Conservation (phyloP, 2,113 vertebrate genomes). For the Notothenia coriiceps region DNA sequence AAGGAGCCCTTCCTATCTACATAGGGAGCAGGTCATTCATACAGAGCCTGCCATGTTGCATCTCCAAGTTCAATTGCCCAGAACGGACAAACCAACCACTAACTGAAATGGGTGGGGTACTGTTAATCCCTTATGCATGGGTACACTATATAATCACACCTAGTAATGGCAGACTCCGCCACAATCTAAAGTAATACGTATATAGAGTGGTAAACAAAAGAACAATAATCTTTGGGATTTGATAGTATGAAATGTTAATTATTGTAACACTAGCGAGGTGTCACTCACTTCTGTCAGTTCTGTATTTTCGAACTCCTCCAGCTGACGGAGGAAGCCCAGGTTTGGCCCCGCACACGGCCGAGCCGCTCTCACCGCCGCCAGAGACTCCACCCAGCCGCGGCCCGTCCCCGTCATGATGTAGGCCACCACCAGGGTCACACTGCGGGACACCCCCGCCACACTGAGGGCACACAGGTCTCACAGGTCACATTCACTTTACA, state of each 20-base stretch:
- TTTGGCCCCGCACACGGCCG: constrained; percentile 94
- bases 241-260: neutral
- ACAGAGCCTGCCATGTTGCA: no score
- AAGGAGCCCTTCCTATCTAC: no score
- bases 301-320: constrained; percentile 90
- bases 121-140: neutral
- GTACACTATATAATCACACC: no score
- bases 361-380: constrained; percentile 88
- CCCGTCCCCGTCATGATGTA: constrained; percentile 96
- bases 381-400: constrained; percentile 91
- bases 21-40: no score
- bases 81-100: no score
- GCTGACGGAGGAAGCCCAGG: constrained; percentile 93
- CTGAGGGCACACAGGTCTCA: constrained; percentile 75
- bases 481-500: constrained; percentile 23
- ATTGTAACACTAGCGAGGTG: neutral
- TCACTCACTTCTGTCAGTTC: constrained; percentile 70
- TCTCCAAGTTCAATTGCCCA: no score
- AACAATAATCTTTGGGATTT: neutral
- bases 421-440: constrained; percentile 93
- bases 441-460: constrained; percentile 95
- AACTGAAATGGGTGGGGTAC: neutral
- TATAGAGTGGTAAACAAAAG: neutral
- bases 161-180: neutral
- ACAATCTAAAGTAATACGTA: neutral